phyloP scores from a whole-genome alignment of 1,140 invertebrate genomes.

The Neotoxoptera formosana region DNA sequence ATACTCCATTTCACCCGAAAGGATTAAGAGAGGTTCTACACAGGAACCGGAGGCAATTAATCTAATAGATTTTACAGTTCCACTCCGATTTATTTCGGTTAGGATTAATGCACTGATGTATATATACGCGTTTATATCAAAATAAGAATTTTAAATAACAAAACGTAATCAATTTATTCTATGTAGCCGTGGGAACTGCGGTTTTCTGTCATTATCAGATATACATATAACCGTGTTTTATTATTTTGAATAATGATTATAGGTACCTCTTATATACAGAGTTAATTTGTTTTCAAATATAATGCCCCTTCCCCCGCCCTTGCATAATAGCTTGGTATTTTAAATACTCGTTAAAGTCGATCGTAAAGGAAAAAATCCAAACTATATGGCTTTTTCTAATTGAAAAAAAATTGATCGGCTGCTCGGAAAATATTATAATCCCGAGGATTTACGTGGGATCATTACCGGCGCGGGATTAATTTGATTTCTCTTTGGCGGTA shows the following conservation, averaged over 20 bases:
- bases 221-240: background rate
- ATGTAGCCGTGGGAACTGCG: background rate
- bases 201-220: background rate
- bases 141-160: background rate
- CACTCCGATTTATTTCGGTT: background rate
- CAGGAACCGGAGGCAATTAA: background rate
- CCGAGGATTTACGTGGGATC: background rate
- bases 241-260: constrained; percentile 22
- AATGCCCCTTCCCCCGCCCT: no score
- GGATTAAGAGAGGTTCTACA: background rate
- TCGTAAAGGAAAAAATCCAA: background rate
- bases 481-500: background rate
- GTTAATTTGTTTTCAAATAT: background rate
- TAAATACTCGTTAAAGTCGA: background rate
- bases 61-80: constrained; percentile 28
- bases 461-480: background rate
- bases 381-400: background rate
- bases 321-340: background rate
- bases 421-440: constrained; percentile 20
- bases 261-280: background rate
- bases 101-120: constrained; percentile 1
- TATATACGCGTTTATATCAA: no score
- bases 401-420: constrained; percentile 2
- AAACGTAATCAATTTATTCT: background rate
- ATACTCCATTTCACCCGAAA: background rate